phyloP scores from a whole-genome alignment of 2,888 invertebrate species.

The Ichneumoninae sp. region DNA sequence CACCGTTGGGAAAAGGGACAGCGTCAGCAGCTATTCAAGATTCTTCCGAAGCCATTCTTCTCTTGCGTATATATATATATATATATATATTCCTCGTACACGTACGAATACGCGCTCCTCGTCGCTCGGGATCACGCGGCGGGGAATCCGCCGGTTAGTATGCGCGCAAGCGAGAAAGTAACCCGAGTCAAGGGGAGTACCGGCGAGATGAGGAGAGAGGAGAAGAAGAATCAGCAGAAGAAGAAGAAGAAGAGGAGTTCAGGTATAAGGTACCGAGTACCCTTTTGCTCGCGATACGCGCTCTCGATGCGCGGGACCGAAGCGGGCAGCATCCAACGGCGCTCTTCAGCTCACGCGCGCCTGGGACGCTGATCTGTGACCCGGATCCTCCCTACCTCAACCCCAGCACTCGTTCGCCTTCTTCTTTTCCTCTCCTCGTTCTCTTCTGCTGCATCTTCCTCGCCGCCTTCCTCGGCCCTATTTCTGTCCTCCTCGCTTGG shows the following conservation, averaged over 20 bases:
- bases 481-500: slow-evolving; percentile 50
- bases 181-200: slow-evolving; percentile 41
- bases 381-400: slow-evolving; percentile 84
- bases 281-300: slow-evolving; percentile 83
- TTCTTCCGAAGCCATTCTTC: slow-evolving; percentile 16
- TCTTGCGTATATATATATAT: neutral
- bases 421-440: slow-evolving; percentile 73
- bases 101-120: slow-evolving; percentile 48
- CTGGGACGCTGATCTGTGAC: slow-evolving; percentile 84
- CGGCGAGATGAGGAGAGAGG: slow-evolving; percentile 51
- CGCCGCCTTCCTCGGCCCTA: slow-evolving; percentile 22
- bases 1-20: neutral
- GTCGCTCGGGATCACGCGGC: slow-evolving; percentile 59
- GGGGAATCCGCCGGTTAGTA: slow-evolving; percentile 32
- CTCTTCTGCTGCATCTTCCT: slow-evolving; percentile 47
- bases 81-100: slow-evolving; percentile 5
- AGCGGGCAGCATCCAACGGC: slow-evolving; percentile 74
- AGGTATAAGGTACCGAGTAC: slow-evolving; percentile 73
- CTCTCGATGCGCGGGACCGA: slow-evolving; percentile 79
- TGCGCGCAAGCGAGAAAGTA: slow-evolving; percentile 37
- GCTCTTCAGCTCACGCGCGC: slow-evolving; percentile 77
- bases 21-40: slow-evolving; percentile 4
- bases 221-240: slow-evolving; percentile 47
- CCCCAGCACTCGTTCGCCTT: slow-evolving; percentile 78
- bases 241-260: slow-evolving; percentile 60